Evolutionary conservation across 2,113 vertebrate species (phyloP).

Genomic region (Crotalus tigris): DNA sequence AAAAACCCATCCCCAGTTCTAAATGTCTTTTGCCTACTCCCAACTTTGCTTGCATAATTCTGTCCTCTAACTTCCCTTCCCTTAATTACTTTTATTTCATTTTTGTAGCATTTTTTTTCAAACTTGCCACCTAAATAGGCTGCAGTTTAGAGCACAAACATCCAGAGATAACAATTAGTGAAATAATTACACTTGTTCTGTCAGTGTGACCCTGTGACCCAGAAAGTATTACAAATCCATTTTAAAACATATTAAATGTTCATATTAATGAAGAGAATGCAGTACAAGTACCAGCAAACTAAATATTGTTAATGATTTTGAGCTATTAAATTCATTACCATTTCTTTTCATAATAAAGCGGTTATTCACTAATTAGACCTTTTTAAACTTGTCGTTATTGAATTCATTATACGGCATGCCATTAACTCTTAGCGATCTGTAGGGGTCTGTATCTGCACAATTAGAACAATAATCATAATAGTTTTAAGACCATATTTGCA

Average conservation of each 20-base stretch:
- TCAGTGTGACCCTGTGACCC: constrained; percentile 77
- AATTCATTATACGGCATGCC: constrained; percentile 77
- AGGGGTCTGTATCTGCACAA: constrained; percentile 65
- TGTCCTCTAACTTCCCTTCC: constrained; percentile 62
- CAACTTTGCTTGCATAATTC: constrained; percentile 31
- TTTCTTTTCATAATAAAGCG: constrained; percentile 91
- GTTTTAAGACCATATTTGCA: constrained; percentile 54
- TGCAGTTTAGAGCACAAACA: constrained; percentile 77
- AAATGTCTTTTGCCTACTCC: constrained; percentile 48
- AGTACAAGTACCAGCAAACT: constrained; percentile 83
- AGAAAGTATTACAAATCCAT: constrained; percentile 86
- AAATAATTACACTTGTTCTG: constrained; percentile 80
- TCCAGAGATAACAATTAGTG: constrained; percentile 79
- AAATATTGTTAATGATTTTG: constrained; percentile 94
- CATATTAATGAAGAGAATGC: constrained; percentile 87
- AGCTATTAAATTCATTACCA: constrained; percentile 95
- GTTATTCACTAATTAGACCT: constrained; percentile 95
- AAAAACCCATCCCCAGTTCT: background rate
- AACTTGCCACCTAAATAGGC: constrained; percentile 75
- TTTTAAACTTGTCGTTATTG: constrained; percentile 88
- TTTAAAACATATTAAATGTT: constrained; percentile 88
- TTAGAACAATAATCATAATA: constrained; percentile 60
- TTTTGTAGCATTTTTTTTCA: constrained; percentile 33
- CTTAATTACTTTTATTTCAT: constrained; percentile 62
- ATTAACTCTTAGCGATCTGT: constrained; percentile 76